phyloP scores from a whole-genome alignment of 2,113 vertebrate species.

The Pelecanoides urinatrix region DNA sequence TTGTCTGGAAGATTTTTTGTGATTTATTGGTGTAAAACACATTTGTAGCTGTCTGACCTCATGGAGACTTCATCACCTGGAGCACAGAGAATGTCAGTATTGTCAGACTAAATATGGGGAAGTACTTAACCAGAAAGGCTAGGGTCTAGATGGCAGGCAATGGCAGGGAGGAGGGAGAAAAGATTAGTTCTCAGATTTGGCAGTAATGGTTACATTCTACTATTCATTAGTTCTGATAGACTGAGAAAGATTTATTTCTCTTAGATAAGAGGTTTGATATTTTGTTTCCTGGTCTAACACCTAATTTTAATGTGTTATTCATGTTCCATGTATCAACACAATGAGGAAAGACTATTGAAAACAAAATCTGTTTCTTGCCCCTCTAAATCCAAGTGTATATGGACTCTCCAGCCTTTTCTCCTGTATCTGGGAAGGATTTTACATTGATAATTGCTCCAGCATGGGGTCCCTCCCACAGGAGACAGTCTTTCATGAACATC shows the following conservation, averaged over 20 bases:
- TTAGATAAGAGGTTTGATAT: not conserved
- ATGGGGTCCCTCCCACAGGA: not conserved
- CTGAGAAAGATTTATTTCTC: not conserved
- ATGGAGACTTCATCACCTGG: not conserved
- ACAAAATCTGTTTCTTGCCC: not conserved
- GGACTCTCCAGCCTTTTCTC: not conserved
- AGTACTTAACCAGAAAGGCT: not conserved
- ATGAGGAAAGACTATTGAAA: not conserved
- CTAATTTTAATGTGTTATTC: not conserved
- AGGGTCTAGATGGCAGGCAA: not conserved
- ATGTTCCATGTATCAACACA: accelerated
- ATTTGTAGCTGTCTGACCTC: not conserved
- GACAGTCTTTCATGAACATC: not conserved
- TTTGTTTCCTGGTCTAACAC: not conserved
- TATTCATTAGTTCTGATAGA: not conserved
- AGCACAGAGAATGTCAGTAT: not conserved
- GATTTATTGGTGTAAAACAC: not conserved
- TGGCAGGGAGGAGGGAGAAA: not conserved
- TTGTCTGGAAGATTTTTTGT: not conserved
- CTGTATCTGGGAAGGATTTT: not conserved
- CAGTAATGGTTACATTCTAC: not conserved
- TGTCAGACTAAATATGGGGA: not conserved
- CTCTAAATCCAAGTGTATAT: not conserved
- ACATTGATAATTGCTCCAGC: not conserved
- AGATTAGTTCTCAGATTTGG: not conserved